These are phyloP conservation scores for Phyto melanocephala DNA, from an alignment of 2,888 invertebrate species.

Conservation along the genomic window DNA sequence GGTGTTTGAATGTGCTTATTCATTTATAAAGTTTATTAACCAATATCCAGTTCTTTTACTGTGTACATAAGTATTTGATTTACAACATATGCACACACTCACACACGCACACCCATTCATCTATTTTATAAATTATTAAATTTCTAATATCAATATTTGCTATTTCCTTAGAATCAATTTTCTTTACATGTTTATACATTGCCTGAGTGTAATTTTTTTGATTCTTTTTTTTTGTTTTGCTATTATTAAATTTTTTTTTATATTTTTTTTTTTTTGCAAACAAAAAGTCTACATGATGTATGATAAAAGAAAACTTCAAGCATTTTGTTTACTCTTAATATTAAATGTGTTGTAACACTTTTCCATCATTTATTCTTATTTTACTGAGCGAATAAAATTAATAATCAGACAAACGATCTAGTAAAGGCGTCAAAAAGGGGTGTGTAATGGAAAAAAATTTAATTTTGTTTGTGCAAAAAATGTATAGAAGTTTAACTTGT, in stretches of 20 bases:
- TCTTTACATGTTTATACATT: background rate
- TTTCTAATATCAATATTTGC: constrained; percentile 62
- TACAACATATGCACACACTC: constrained; percentile 8
- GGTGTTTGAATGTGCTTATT: background rate
- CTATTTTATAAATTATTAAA: constrained; percentile 55
- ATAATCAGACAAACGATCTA: background rate
- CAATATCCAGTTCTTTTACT: constrained; percentile 48
- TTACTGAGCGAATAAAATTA: background rate
- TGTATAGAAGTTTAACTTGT: background rate
- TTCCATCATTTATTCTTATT: background rate
- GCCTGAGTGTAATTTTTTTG: background rate
- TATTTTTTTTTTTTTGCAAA: background rate
- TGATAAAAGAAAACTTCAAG: constrained; percentile 2
- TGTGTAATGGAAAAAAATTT: background rate
- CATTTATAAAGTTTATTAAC: constrained; percentile 46
- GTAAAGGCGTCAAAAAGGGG: background rate
- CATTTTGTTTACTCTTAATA: constrained; percentile 38
- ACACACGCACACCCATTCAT: background rate
- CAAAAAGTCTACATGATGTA: background rate
- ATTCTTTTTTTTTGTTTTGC: background rate
- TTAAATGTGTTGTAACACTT: constrained; percentile 26
- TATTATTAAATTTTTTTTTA: background rate
- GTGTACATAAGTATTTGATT: constrained; percentile 12
- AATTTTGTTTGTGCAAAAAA: background rate
- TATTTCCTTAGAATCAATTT: constrained; percentile 40